Base-by-base conservation (phyloP, 2,797 vertebrate genomes). In the Semaprochilodus insignis region DNA sequence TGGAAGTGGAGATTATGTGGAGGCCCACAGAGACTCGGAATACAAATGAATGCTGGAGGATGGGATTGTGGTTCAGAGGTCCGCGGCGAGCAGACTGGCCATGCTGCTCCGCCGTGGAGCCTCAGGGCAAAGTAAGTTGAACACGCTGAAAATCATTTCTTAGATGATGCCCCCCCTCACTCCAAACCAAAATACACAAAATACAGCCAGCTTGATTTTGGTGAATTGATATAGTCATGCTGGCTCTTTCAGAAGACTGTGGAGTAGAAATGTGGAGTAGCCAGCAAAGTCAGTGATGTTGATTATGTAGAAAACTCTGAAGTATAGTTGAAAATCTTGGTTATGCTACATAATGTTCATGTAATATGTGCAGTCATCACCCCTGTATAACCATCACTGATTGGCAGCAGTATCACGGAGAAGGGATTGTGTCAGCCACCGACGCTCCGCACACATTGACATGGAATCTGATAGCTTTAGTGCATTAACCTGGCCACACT, bases 21-120 rank as follows among this genome's bases (percentile, higher is more conserved):
- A 77, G 71, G 80, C 81, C 81, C 31, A 34, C 17, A 34, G 73
- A 84, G 83, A 72, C 66, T 86, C 19, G 19, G 78, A 87, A 86
- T 86, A 85, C 83, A 89, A 86, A 87, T 87, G 82, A 86, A 85
- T 10, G 25, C 81, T 78, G 77, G 71, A 87, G 78, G 83, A 86
- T 74, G 63, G 82, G 85, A 85, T 76, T 83, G 60, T 66, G 72
- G 80, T 87, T 85, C 67, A 88, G 79, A 63, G 86, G 67, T 51
- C 71, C 15, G 15, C 78, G 78, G 73, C 63, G 73, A 54, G 75
- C 36, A 6, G 77, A 78, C 44, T 67, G 72, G 51, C 62, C 72
- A 77, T 74, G 83, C 78, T 78, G 67, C 83, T 83, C 83, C 66
- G 62, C 81, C 79, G 77, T 72, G 73, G 71, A 78, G 79, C 87